Base-by-base conservation (phyloP, 2,888 invertebrate species). In the Syritta pipiens region DNA sequence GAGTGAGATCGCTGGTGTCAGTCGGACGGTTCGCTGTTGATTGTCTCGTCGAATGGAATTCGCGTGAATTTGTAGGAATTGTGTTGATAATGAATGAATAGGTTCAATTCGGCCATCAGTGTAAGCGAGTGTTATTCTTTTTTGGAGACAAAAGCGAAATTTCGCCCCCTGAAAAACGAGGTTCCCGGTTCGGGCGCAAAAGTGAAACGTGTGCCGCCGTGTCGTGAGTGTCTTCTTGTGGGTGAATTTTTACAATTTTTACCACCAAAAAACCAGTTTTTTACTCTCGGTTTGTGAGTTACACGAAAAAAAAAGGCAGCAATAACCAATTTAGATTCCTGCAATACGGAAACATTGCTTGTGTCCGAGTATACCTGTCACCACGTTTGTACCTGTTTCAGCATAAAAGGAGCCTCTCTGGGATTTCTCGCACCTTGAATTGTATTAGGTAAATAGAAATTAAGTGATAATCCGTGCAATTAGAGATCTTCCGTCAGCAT, bases 1-100 rank as follows among this genome's bases (percentile, higher is more conserved):
- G 83, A 84, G 84, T 85, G 83, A 79, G 83, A 83, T 82, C 83
- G 75, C 69, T 83, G 83, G 84, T 81, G 57, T 81, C 65, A 75
- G 77, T 24, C 83, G 85, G 86, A 83, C 82, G 86, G 84, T 24
- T 57, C 49, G 67, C 44, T 35, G 67, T 44, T 42, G 46, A 65
- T 60, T 53, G 42, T 55, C 22, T 51, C 24, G 40, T 74, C 19
- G 48, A 69, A 35, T 48, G 19, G 28, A 68, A 44, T 49, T 51
- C 46, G 67, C 44, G 57, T 49, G 30, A 28, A 51, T 59, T 32
- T 22, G 17, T 62, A 7, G 51, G 30, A 53, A 46, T 12, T 12
- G 26, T 46, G 46, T 30, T 59, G 19, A 53, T 28, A 17, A 28
- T 55, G 19, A 30, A 48, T 22, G 12, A 28, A 53, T 40, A 37